A percentile compares a stretch with the other conserved stretches of the same genome.
Conservation (phyloP, 1,140 invertebrate genomes). For the Plutomurus gul region DNA sequence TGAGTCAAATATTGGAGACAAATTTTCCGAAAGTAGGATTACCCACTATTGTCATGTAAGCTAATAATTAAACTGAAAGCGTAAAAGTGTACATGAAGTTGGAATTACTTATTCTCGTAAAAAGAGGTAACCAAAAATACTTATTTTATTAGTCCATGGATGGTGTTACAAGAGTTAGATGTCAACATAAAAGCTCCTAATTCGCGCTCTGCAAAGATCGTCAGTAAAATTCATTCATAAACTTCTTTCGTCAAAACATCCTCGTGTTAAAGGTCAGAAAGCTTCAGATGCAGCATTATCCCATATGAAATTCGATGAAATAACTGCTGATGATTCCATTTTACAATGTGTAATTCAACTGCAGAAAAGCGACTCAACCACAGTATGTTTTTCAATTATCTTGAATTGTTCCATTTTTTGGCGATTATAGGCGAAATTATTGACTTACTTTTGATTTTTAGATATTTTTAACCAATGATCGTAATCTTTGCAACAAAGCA, state of each 20-base stretch:
- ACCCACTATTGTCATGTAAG: constrained; percentile 42
- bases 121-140: too few relatives aligned
- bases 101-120: too few relatives aligned
- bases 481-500: constrained; percentile 49
- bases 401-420: not conserved
- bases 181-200: not conserved
- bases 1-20: constrained; percentile 36
- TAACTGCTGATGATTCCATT: constrained; percentile 49
- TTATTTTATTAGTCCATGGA: too few relatives aligned
- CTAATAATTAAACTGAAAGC: too few relatives aligned
- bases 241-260: constrained; percentile 42
- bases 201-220: not conserved
- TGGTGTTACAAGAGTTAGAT: constrained; percentile 53
- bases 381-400: constrained; percentile 26
- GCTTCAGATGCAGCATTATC: constrained; percentile 42
- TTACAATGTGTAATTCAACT: constrained; percentile 48
- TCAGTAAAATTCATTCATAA: constrained; percentile 44
- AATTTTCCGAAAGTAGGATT: constrained; percentile 22
- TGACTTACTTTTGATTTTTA: not conserved
- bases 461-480: constrained; percentile 50
- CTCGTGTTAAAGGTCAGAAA: constrained; percentile 44
- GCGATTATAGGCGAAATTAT: not conserved
- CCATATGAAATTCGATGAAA: constrained; percentile 31
- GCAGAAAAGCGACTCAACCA: constrained; percentile 2
- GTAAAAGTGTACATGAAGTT: too few relatives aligned